Evolutionary conservation across 2,113 vertebrate species (phyloP), one percentile per base, ranked within the genome.

Genomic region (Mesoclemmys tuberculata): DNA sequence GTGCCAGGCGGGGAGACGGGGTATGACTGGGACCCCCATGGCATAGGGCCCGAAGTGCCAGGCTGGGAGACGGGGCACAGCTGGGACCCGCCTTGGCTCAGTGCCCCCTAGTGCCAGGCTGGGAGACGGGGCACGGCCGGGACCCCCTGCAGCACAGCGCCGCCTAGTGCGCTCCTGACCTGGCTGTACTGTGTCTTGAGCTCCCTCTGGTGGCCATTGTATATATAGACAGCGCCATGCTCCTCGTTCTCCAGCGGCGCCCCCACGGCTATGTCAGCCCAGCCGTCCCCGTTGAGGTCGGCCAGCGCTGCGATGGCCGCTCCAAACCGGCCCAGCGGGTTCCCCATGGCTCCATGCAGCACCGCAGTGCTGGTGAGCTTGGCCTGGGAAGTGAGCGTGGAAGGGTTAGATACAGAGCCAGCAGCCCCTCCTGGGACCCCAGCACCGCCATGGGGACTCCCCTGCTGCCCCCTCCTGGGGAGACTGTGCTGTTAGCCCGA

Each of bases 211-310:
- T 29, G 89, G 10, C 99, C 98, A 0, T 98, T 98, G 96, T 98
- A 99, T 85, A 99, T 98, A 92, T 99, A 99, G 46, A 99, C 95
- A 4, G 93, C 98, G 11, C 99, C 99, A 2, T 64, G 91, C 9
- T 96, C 95, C 2, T 95, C 92, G 10, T 98, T 94, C 93, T 99
- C 99, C 11, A 99, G 97, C 0, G 99, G 99, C 14, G 99, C 99
- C 52, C 99, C 99, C 38, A 99, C 98, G 2, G 98, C 99, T 82
- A 99, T 94, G 2, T 99, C 99, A 9, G 31, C 51, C 81, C 98
- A 94, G 2, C 85, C 22, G 10, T 99, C 99, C 77, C 98, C 99
- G 3, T 99, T 99, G 92, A 99, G 88, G 95, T 99, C 99, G 13
- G 94, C 83, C 78, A 99, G 93, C 48, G 97, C 96, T 10, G 98